Conservation (phyloP, 2,113 vertebrate genomes). For the Pygoscelis antarcticus region DNA sequence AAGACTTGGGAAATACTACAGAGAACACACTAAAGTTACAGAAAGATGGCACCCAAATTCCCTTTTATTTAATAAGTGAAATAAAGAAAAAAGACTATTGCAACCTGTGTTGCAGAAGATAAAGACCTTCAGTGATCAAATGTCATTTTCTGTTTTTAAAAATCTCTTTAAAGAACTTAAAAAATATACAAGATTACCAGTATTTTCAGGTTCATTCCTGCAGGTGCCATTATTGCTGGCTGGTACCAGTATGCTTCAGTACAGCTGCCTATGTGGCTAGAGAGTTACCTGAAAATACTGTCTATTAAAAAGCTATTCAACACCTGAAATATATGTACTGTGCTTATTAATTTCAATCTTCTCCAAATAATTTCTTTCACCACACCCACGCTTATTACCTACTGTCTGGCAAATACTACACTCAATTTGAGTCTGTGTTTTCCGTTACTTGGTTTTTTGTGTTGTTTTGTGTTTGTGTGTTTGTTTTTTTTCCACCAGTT, state of each 20-base stretch:
- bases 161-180: slow-evolving; percentile 59
- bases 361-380: slow-evolving; percentile 39
- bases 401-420: slow-evolving; percentile 15
- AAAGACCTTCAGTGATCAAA: slow-evolving; percentile 29
- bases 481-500: background rate
- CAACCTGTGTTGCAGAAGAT: slow-evolving; percentile 43
- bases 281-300: slow-evolving; percentile 64
- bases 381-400: background rate
- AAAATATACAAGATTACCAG: slow-evolving; percentile 39
- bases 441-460: background rate
- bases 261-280: slow-evolving; percentile 59
- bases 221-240: slow-evolving; percentile 51
- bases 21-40: slow-evolving; percentile 14
- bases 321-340: slow-evolving; percentile 63
- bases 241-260: slow-evolving; percentile 57
- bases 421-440: slow-evolving; percentile 3
- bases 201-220: slow-evolving; percentile 59
- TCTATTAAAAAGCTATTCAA: slow-evolving; percentile 68
- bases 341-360: slow-evolving; percentile 61
- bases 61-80: slow-evolving; percentile 18
- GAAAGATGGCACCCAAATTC: slow-evolving; percentile 53
- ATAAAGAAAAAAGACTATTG: slow-evolving; percentile 8
- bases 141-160: slow-evolving; percentile 31
- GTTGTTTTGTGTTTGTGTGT: background rate
- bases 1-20: background rate